A percentile compares a stretch with the other conserved stretches of the same genome.
phyloP scores from a whole-genome alignment of 2,888 invertebrate species.

The Neuroscelio doddi region DNA sequence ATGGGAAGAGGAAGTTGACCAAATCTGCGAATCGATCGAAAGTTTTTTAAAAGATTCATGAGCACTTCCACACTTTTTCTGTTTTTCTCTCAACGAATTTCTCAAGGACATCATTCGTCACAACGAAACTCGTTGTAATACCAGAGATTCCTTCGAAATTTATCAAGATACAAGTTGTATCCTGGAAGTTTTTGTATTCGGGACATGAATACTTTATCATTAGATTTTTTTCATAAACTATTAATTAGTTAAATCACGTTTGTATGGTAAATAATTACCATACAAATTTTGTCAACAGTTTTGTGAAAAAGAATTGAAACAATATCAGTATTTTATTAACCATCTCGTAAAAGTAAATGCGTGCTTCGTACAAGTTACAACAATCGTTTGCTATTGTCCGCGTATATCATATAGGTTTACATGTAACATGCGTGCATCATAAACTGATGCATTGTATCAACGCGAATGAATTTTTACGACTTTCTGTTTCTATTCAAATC shows the following conservation, averaged over 20 bases:
- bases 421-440: constrained; percentile 15
- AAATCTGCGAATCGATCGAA: constrained; percentile 43
- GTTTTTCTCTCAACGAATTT: constrained; percentile 33
- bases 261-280: no score
- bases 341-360: background rate
- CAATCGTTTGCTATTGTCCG: constrained; percentile 36
- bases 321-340: no score
- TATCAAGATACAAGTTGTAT: no score
- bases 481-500: constrained; percentile 1
- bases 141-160: constrained; percentile 33
- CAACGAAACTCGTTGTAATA: constrained; percentile 34
- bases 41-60: constrained; percentile 46
- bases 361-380: constrained; percentile 24
- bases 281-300: background rate
- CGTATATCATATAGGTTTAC: constrained; percentile 14
- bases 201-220: no score
- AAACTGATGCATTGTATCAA: constrained; percentile 20
- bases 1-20: constrained; percentile 24
- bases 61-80: constrained; percentile 28
- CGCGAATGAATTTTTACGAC: constrained; percentile 25
- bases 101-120: constrained; percentile 45
- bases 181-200: no score
- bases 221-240: no score
- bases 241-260: no score
- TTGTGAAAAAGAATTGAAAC: no score